A percentile compares a stretch with the other conserved stretches of the same genome.
phyloP scores from a whole-genome alignment of 2,113 vertebrate genomes.

The Gambusia holbrooki region DNA sequence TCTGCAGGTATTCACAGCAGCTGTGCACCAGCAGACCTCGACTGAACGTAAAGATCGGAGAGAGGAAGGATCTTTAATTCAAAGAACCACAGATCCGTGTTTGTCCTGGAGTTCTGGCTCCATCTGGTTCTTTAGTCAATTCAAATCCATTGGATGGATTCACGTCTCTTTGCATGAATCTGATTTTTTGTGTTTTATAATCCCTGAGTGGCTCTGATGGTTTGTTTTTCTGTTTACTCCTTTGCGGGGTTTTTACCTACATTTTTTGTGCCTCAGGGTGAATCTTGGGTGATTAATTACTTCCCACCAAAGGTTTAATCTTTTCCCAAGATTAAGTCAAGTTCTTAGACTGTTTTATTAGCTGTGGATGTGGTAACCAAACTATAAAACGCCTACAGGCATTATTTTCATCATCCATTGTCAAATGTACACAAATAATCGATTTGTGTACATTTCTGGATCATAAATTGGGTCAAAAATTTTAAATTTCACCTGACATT shows the following conservation, averaged over 20 bases:
- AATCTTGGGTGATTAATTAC: too few species aligned
- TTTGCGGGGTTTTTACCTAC: too few species aligned
- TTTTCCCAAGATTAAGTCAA: too few species aligned
- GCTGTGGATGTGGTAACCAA: not conserved
- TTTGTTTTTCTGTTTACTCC: not conserved
- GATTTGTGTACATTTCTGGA: too few species aligned
- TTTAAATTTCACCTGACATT: too few species aligned
- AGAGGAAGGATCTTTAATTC: not conserved
- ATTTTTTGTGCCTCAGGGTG: too few species aligned
- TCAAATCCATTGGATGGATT: not conserved
- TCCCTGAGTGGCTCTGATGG: not conserved
- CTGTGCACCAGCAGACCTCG: not conserved
- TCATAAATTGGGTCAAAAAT: too few species aligned
- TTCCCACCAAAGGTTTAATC: too few species aligned
- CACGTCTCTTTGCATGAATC: not conserved
- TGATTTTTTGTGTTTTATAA: not conserved
- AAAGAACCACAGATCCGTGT: not conserved
- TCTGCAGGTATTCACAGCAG: conserved; percentile 10
- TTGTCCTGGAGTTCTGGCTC: not conserved
- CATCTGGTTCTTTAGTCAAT: not conserved
- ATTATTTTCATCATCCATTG: not conserved
- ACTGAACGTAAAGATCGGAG: not conserved
- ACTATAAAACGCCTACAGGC: not conserved
- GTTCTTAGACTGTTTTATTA: not conserved
- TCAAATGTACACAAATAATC: not conserved